These are phyloP conservation scores for Montipora efflorescens DNA, from an alignment of 64 coral and sea anemone species.

Conservation along the genomic window DNA sequence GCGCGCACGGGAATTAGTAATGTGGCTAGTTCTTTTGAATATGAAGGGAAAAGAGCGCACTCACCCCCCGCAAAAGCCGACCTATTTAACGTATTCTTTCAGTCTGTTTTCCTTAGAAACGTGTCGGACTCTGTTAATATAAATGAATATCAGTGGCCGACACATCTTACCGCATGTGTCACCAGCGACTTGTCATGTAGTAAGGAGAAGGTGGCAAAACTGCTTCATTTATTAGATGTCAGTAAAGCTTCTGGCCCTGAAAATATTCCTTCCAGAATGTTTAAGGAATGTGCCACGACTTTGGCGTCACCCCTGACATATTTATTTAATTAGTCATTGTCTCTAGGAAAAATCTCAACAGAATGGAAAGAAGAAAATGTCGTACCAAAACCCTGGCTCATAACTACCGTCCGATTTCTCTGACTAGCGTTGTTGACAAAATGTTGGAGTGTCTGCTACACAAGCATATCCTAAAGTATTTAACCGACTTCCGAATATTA, in stretches of 20 bases:
- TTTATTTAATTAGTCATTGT: slow-evolving; percentile 40
- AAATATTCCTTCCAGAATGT: slow-evolving; percentile 26
- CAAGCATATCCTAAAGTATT: slow-evolving; percentile 34
- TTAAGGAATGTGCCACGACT: slow-evolving; percentile 42
- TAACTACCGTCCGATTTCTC: slow-evolving; percentile 47
- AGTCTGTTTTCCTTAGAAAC: slow-evolving; percentile 15
- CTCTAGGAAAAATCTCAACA: slow-evolving; percentile 12
- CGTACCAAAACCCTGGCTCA: slow-evolving; percentile 29
- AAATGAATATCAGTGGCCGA: background rate
- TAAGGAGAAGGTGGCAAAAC: slow-evolving; percentile 30
- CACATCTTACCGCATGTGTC: background rate
- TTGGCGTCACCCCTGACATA: slow-evolving; percentile 18
- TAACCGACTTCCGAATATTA: slow-evolving; percentile 9
- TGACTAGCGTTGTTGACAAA: slow-evolving; percentile 22
- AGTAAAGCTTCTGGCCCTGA: slow-evolving; percentile 39
- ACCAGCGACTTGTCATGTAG: slow-evolving; percentile 35
- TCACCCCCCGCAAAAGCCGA: slow-evolving; percentile 18
- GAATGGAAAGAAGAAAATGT: slow-evolving; percentile 61
- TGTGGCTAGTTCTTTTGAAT: slow-evolving; percentile 22
- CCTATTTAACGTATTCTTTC: slow-evolving; percentile 25
- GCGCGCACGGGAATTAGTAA: slow-evolving; percentile 15
- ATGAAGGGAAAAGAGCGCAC: slow-evolving; percentile 18
- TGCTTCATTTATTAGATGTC: slow-evolving; percentile 13
- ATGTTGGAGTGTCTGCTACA: slow-evolving; percentile 20
- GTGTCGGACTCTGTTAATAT: background rate